phyloP scores from a whole-genome alignment of 2,888 invertebrate genomes.

The Erebia palarica region DNA sequence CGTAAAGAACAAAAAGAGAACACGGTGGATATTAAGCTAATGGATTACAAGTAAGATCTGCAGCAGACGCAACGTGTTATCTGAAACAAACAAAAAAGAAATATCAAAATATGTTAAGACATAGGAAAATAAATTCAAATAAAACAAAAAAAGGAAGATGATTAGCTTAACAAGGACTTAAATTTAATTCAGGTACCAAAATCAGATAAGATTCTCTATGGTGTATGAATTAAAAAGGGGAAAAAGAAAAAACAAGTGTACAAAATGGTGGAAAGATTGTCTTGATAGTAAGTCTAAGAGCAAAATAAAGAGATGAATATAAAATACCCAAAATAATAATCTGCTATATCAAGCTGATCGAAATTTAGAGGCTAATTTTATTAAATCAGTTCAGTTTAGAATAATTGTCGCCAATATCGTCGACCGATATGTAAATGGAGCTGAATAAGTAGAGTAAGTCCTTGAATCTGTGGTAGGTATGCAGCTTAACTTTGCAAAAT shows the following conservation, averaged over 20 bases:
- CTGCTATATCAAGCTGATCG: background rate
- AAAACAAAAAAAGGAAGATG: background rate
- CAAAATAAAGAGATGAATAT: background rate
- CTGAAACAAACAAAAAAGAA: slow-evolving; percentile 63
- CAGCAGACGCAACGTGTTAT: slow-evolving; percentile 60
- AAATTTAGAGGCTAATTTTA: too few relatives aligned
- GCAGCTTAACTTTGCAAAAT: slow-evolving; percentile 10
- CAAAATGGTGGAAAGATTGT: background rate
- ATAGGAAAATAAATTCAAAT: background rate
- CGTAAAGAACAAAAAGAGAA: slow-evolving; percentile 52
- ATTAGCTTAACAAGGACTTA: background rate
- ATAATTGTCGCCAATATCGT: too few relatives aligned
- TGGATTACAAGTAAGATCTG: slow-evolving; percentile 44
- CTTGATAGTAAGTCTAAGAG: background rate
- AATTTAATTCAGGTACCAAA: background rate
- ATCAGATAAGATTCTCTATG: too few relatives aligned
- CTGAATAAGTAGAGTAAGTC: too few relatives aligned
- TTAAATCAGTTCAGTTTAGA: too few relatives aligned
- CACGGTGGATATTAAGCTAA: slow-evolving; percentile 44
- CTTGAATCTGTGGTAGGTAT: background rate
- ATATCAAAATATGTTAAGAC: slow-evolving; percentile 24
- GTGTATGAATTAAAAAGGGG: too few relatives aligned
- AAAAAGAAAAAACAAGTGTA: too few relatives aligned
- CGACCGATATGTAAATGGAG: too few relatives aligned
- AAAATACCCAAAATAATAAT: background rate